Evolutionary conservation across 2,888 invertebrate species (phyloP), one percentile per base, ranked within the genome.

Genomic region (Acronicta aceris): DNA sequence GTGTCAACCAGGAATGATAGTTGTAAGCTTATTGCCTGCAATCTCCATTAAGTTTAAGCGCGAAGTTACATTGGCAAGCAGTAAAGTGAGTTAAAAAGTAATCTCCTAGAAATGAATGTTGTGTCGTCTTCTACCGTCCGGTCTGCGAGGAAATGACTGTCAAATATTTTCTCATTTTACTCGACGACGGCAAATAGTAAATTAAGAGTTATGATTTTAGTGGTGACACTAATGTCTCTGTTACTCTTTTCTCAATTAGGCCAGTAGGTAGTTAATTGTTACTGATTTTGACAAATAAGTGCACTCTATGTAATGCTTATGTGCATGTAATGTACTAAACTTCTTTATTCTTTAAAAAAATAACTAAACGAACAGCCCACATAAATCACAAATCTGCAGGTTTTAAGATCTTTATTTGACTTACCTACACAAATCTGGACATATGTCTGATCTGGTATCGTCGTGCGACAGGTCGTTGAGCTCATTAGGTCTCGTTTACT

Each of bases 101-200:
- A 67, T 70, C 13, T 47, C 15, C 21, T 45, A 38, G 56, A 48
- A 50, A 48, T 47, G 61, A 67, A 57, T 48, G 30, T 45, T 21
- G 46, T 53, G 52, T 25, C 60, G 21, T 51, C 6, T 51, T 30
- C 25, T 16, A 12, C 36, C 46, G 45, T 25, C 27, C 46, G 52
- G 45, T 25, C 27, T 43, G 52, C 42, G 45, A 46, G 43, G 48
- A 50, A 58, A 58, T 47, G 25, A 45, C 46, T 61, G 52, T 55
- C 60, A 65, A 62, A 74, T 73, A 74, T 74, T 70, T 65, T 54
- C 64, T 54, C 50, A 54, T 51, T 63, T 65, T 55, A 59, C 48
- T 50, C n/a, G 49, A 30, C 46, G 40, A 30, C 15, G 21, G 47
- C 47, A 30, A 38, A 30, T 60, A 41, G 36, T 42, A 45, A 60